Conservation (phyloP, 2,888 invertebrate genomes). For the Clivina fossor region DNA sequence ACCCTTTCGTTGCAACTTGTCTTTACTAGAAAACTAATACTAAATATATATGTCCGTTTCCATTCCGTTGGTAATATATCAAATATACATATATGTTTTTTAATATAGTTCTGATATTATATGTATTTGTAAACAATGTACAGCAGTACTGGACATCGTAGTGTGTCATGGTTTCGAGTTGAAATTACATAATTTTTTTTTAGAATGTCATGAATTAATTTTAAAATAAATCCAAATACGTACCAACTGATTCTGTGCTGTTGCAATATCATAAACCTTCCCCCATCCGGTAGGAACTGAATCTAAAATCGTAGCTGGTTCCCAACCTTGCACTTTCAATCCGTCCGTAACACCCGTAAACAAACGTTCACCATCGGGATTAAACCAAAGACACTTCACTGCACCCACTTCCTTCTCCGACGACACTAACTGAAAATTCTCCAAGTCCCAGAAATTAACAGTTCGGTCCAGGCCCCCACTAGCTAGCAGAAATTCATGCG, state of each 20-base stretch:
- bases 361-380: constrained; percentile 86
- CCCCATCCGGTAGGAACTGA: constrained; percentile 85
- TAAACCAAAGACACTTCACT: constrained; percentile 74
- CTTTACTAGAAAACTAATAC: too few species aligned
- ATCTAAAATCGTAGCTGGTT: constrained; percentile 85
- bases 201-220: too few species aligned
- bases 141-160: too few species aligned
- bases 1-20: too few species aligned
- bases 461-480: constrained; percentile 87
- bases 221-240: too few species aligned
- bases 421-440: constrained; percentile 70
- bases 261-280: constrained; percentile 84
- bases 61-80: too few species aligned
- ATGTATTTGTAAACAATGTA: too few species aligned
- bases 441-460: constrained; percentile 94
- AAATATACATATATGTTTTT: too few species aligned
- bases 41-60: too few species aligned
- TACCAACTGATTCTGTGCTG: constrained; percentile 88
- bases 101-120: too few species aligned
- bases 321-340: constrained; percentile 92
- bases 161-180: too few species aligned
- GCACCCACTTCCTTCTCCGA: constrained; percentile 50
- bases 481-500: constrained; percentile 91
- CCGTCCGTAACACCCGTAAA: constrained; percentile 85
- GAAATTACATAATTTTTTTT: too few species aligned